Evolutionary conservation across 2,797 vertebrate genomes (phyloP), one percentile per base, ranked within the genome.

Genomic region (Valencia hispanica): DNA sequence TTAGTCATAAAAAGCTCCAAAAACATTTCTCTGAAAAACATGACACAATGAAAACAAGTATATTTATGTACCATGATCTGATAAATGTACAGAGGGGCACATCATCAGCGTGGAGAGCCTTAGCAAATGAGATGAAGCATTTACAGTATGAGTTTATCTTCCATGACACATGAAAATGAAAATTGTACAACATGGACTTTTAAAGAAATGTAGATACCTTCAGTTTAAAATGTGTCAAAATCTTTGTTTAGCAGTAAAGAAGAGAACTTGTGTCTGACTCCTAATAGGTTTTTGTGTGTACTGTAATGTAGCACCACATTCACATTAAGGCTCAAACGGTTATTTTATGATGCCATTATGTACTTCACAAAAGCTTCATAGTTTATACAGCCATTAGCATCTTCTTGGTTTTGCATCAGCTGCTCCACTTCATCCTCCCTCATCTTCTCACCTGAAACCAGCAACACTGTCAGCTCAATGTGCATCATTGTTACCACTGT

Each of bases 301-400:
- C 47, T 75, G 45, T 18, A 51, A 78, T 61, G 48, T 30, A 68
- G 73, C 82, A 84, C 84, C 76, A 79, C 71, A 81, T 70, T 75
- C 53, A 80, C 39, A 78, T 50, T 70, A 27, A 79, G 61, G 36
- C 30, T 69, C 20, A 48, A 39, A 68, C 11, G 32, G 15, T 55
- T 11, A 55, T 72, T 88, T 94, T 92, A 96, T 71, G 92, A 85
- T 41, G 95, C 93, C 96, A 96, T 94, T 43, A 96, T 92, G 83
- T 96, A 87, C 76, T 96, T 95, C 74, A 96, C 94, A 83, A 96
- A 96, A 68, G 94, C 94, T 86, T 96, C 96, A 32, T 96, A 96
- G 82, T 96, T 96, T 76, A 96, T 95, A 89, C 95, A 95, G 47
- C 96, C 95, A 7, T 96, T 96, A 1, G 95, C 88, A 3, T 96